Evolutionary conservation across 2,113 vertebrate genomes (phyloP), one percentile per base, ranked within the genome.

Genomic region (Stomatorhinus ivindoensis): DNA sequence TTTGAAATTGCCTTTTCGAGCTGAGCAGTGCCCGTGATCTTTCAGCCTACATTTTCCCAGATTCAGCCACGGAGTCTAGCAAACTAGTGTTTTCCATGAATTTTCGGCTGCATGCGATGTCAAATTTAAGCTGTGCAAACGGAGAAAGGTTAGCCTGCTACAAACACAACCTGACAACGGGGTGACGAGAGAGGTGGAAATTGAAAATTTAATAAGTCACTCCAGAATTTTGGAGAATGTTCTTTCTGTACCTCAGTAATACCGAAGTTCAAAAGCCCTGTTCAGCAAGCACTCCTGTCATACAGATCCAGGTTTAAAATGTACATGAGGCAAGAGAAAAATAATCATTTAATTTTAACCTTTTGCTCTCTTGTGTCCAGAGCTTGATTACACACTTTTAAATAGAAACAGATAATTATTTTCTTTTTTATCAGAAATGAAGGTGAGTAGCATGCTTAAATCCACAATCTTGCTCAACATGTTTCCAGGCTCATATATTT

Each of bases 131-230:
- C 50, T 21, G 48, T 6, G 50, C 50, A 53, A 39, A 51, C 11
- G 50, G 31, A 13, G 27, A 39, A 47, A 35, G 50, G 47, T 86
- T 86, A 27, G 44, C 24, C 83, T 13, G 13, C 82, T 24, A 86
- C 83, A 87, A 53, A 53, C 50, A 53, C 48, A 31, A 31, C n/a
- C 27, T 35, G 27, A 55, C 85, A 86, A 44, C 85, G 55, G 35
- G 85, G 50, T 87, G 50, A 53, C 6, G 50, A 87, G 85, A 35
- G 85, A 53, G 85, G 50, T 53, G 50, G 50, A 87, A 87, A 87
- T 53, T 53, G 47, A 53, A 87, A 87, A 87, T 87, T 31, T 87
- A 53, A 53, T 17, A 87, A 87, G 83, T 47, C 83, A 86, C 50
- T 87, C 31, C 47, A 50, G 31, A 53, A 87, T 53, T 87, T 51